Evolutionary conservation across 2,797 vertebrate genomes (phyloP), one percentile per base, ranked within the genome.

Genomic region (Sebastes steindachneri): DNA sequence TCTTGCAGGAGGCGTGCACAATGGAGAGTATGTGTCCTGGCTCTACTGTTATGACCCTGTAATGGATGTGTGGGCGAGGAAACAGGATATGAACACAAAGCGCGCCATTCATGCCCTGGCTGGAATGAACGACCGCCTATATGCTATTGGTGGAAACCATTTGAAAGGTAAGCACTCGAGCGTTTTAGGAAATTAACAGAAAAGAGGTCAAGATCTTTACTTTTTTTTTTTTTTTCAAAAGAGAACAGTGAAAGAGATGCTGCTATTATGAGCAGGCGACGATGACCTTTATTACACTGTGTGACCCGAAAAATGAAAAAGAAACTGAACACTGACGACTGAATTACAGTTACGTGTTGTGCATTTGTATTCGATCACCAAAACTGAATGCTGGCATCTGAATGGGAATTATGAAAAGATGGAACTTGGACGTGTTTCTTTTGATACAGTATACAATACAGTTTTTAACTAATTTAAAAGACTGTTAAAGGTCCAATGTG

Each of bases 1-100:
- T 92, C 73, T 88, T 89, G 54, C 90, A 99, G 99, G 99, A 85
- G 99, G 99, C 65, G 99, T 99, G 55, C 99, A 99, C 94, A 99
- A 99, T 81, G 99, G 99, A 77, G 99, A 99, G 70, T 99, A 99
- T 0, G 97, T 99, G 60, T 98, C 98, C 54, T 99, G 99, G 99
- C 95, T 99, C n/a, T 99, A 99, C 92, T 99, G 99, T 91, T 99
- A 99, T 67, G 99, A 99, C 93, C 99, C 99, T 0, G 89, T 98
- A 88, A 99, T 99, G 98, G 98, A 99, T 29, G 98, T 99, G 91
- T 99, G 99, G 99, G 97, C 98, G 86, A 95, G 98, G 85, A 99
- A 99, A 93, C 98, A 99, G 94, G 98, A 99, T 90, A 99, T 99
- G 99, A 99, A 99, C 97, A 99, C 99, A 85, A 99, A 99, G 93